Evolutionary conservation across 2,888 invertebrate species (phyloP).

Genomic region (Pyrocoelia pectoralis): DNA sequence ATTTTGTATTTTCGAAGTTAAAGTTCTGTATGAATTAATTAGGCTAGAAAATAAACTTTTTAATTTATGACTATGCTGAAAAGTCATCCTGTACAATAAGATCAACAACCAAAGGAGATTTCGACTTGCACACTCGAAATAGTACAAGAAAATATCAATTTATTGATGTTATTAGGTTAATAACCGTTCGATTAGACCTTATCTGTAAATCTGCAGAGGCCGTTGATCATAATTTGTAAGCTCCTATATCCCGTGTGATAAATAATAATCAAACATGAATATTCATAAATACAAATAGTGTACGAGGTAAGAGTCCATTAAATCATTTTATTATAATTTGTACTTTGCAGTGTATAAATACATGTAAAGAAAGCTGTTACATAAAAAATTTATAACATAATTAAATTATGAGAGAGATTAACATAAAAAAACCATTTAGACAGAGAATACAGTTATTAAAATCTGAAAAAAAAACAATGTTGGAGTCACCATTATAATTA

Average conservation of each 20-base stretch:
- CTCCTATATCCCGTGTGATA: not conserved
- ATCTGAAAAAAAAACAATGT: constrained; percentile 3
- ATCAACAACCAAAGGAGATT: too few species aligned
- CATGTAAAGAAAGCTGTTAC: constrained; percentile 2
- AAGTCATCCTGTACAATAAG: too few species aligned
- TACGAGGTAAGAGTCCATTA: not conserved
- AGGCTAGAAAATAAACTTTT: too few species aligned
- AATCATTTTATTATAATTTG: not conserved
- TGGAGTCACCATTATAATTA: constrained; percentile 27
- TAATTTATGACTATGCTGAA: too few species aligned
- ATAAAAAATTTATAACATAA: constrained; percentile 12
- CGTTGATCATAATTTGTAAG: constrained; percentile 1
- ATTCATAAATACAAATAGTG: not conserved
- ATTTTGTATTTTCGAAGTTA: too few species aligned
- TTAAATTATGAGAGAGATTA: constrained; percentile 6
- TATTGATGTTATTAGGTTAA: not conserved
- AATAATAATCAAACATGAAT: not conserved
- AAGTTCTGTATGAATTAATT: too few species aligned
- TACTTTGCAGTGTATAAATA: constrained; percentile 1
- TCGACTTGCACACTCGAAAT: too few species aligned
- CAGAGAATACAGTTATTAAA: constrained; percentile 12
- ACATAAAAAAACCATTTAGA: not conserved
- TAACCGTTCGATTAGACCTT: not conserved
- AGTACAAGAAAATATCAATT: not conserved
- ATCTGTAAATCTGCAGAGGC: not conserved